Conservation (phyloP, 2,888 invertebrate genomes). For the Frankliniella fusca region DNA sequence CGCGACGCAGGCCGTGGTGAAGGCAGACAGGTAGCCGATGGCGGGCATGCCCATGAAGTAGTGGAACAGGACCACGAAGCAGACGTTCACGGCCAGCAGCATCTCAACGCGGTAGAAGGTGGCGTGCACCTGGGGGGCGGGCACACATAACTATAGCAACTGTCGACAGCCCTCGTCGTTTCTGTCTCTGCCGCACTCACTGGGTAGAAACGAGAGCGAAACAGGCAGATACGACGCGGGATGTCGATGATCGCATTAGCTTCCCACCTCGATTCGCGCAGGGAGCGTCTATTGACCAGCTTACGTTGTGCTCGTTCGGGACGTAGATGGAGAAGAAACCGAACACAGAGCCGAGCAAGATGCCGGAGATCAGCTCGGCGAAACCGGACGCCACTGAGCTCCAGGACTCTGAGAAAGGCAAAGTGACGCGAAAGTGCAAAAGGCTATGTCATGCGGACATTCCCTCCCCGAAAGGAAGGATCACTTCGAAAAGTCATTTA, state of each 20-base stretch:
- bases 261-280: too few species aligned
- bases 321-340: slow-evolving; percentile 16
- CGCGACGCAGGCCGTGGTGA: slow-evolving; percentile 14
- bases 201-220: too few species aligned
- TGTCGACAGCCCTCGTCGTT: too few species aligned
- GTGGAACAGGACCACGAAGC: background rate
- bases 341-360: background rate
- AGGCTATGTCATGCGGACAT: too few species aligned
- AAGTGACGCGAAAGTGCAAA: too few species aligned
- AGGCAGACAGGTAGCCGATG: slow-evolving; percentile 17
- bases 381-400: background rate
- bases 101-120: slow-evolving; percentile 13
- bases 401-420: background rate
- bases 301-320: background rate
- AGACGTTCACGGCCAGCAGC: slow-evolving; percentile 11
- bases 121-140: background rate
- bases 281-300: background rate
- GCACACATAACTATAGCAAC: too few species aligned
- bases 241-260: too few species aligned
- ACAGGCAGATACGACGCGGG: too few species aligned
- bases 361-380: background rate
- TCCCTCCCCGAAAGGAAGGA: too few species aligned
- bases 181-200: too few species aligned
- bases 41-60: slow-evolving; percentile 13
- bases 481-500: too few species aligned